Evolutionary conservation across 1,140 invertebrate species (phyloP).

Genomic region (Eupristina koningsbergeri): DNA sequence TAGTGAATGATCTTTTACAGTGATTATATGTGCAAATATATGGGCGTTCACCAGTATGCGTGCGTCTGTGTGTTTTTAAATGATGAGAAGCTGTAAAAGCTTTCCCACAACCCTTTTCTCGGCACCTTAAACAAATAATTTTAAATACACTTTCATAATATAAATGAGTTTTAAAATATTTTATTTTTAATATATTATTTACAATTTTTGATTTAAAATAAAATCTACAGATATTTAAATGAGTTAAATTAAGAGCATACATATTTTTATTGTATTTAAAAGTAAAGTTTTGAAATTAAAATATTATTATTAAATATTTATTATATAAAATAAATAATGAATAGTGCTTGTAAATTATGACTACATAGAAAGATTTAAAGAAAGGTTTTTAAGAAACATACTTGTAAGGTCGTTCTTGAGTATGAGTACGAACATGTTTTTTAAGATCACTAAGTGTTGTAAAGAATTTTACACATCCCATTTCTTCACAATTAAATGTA

Average conservation of each 20-base stretch:
- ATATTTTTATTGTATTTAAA: too few species aligned
- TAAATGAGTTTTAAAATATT: too few species aligned
- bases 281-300: slow-evolving; percentile 48
- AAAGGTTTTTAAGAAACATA: slow-evolving; percentile 71
- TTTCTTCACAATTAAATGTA: slow-evolving; percentile 93
- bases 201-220: too few species aligned
- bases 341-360: neutral
- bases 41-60: slow-evolving; percentile 81
- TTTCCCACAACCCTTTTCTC: slow-evolving; percentile 88
- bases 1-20: slow-evolving; percentile 86
- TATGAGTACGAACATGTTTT: slow-evolving; percentile 93
- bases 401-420: slow-evolving; percentile 93
- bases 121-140: slow-evolving; percentile 76
- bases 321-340: neutral
- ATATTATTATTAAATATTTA: too few species aligned
- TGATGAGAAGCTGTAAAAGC: slow-evolving; percentile 95
- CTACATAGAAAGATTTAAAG: neutral
- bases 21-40: slow-evolving; percentile 82
- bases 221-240: too few species aligned
- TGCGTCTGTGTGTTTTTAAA: slow-evolving; percentile 85
- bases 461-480: slow-evolving; percentile 91
- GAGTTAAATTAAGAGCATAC: too few species aligned
- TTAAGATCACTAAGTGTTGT: slow-evolving; percentile 94
- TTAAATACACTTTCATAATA: neutral
- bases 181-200: too few species aligned